phyloP scores from a whole-genome alignment of 2,797 vertebrate species.

The Benthosema pterotum region DNA sequence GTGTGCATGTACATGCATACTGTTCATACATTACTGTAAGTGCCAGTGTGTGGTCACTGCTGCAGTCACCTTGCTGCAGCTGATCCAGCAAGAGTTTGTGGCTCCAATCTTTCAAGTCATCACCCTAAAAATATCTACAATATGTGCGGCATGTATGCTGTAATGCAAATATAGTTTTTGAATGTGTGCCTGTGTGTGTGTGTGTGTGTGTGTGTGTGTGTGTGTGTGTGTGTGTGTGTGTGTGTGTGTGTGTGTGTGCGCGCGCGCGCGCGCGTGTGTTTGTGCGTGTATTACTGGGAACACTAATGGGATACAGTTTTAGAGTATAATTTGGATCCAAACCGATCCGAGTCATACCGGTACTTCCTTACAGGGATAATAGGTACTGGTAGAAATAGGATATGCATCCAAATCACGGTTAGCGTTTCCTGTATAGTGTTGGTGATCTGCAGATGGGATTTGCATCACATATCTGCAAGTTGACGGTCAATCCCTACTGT shows the following conservation, averaged over 20 bases:
- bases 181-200: background rate
- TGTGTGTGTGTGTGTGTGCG: background rate
- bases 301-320: too few species aligned
- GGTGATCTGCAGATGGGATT: too few species aligned
- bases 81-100: slow-evolving; percentile 4
- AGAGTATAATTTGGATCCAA: too few species aligned
- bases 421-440: too few species aligned
- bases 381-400: too few species aligned
- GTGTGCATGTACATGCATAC: background rate
- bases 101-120: slow-evolving; percentile 11
- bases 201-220: background rate
- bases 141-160: background rate
- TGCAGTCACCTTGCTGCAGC: slow-evolving; percentile 1
- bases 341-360: too few species aligned
- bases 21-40: background rate
- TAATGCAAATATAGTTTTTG: background rate
- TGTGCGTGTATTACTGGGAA: background rate
- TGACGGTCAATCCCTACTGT: background rate
- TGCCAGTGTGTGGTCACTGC: slow-evolving; percentile 1
- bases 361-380: too few species aligned
- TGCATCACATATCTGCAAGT: background rate
- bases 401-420: too few species aligned
- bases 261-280: background rate
- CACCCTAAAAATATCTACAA: slow-evolving; percentile 1
- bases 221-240: background rate